Base-by-base conservation (phyloP, 2,113 vertebrate genomes). In the Thunnus thynnus region DNA sequence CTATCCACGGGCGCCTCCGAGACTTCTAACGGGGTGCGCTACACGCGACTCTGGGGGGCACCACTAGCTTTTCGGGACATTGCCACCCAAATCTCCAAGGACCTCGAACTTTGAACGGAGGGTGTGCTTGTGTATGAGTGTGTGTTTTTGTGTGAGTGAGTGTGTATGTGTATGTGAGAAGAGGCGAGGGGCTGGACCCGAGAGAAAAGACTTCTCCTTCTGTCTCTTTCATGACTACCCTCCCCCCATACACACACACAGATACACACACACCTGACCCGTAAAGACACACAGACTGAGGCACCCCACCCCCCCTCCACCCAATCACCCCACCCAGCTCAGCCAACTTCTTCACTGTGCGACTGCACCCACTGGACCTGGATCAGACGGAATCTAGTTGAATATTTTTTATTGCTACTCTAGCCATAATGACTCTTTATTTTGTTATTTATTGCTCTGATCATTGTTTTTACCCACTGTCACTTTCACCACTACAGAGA, bases 61-160 rank as follows among this genome's bases (percentile, higher is more conserved):
- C 95, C 96, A 20, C 92, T 96, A 78, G 96, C 96, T 89, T 97
- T 97, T 94, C 96, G 96, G 82, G 95, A 96, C 93, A 94, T 97
- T 50, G 96, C 96, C 93, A 96, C 96, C 78, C 95, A 96, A 91
- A 96, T 97, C 87, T 96, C 96, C 65, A 96, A 96, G 76, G 96
- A 95, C 92, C 95, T 96, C 78, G 95, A 97, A 92, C 96, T 97
- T 86, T 96, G 91, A 96, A 67, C 30, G 25, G 83, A 83, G 89
- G 79, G 76, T 82, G 75, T 65, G 74, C 77, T 85, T 88, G 85
- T 8, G 41, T 77, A 36, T 0, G 32, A 58, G 78, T 57, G 83
- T 72, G 79, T 80, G 76, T 84, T 74, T 78, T 57, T 77, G 84
- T 85, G 88, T 81, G 84, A 65, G 65, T 41, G 78, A 56, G 81